Evolutionary conservation across 2,113 vertebrate species (phyloP), one percentile per base, ranked within the genome.

Genomic region (Passer domesticus): DNA sequence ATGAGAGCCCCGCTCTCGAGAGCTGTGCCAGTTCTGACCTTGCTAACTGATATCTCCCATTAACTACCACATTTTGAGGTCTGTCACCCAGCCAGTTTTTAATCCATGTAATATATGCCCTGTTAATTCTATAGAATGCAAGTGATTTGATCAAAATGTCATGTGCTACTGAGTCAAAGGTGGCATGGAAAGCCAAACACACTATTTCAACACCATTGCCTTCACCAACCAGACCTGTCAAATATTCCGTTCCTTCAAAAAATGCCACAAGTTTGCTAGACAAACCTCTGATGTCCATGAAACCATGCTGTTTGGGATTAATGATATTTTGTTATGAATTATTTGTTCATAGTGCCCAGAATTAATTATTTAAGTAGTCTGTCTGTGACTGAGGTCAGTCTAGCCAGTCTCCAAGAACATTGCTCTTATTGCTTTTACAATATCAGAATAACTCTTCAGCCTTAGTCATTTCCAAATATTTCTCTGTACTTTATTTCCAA

Each of bases 351-450:
- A 67, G 89, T 74, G 55, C 74, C 86, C 33, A 68, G 46, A 96
- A 97, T 96, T 92, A 88, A 95, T 96, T 89, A 97, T 95, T 97
- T 55, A 96, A 90, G 92, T 77, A 90, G 83, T 28, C 85, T 83
- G 90, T 94, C 94, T 96, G 90, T 72, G 76, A 67, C 92, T 50
- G 89, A 94, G 92, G 80, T 93, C 95, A 87, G 94, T 74, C 95
- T 94, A 94, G 91, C 89, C 94, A 47, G 83, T 55, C 80, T 95
- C 55, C 79, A 73, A 88, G 72, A 4, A 3, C 72, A 67, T 92
- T 27, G 4, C 39, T 67, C 64, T 59, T 27, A 43, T 60, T n/a
- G 83, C 60, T 83, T 90, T 93, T 86, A n/a, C 47, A 55, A 9
- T 47, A 93, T 33, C 39, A 47, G 63, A 90, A 17, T 20, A 89